Evolutionary conservation across 2,113 vertebrate species (phyloP), one percentile per base, ranked within the genome.

Genomic region (Phycodurus eques): DNA sequence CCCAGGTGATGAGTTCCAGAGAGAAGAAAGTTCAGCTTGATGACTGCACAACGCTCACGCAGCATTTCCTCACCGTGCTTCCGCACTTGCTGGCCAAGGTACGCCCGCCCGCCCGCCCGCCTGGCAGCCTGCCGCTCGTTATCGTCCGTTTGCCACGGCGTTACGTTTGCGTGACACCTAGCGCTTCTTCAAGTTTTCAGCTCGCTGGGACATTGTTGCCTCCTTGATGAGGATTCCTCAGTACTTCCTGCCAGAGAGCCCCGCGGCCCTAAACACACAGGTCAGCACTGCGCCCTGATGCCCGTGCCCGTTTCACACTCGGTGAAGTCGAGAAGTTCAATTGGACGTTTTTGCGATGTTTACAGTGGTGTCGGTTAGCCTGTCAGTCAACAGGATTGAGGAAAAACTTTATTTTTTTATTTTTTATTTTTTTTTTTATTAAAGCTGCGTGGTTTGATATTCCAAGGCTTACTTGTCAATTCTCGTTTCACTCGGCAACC

Each of bases 51-150:
- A 94, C 88, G 87, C 92, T 98, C 79, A 97, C 95, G n/a, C 89
- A 94, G 70, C 93, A 95, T 85, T 94, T 96, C 80, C 83, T 93
- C 71, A 35, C 56, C 61, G 88, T 90, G 80, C 93, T 98, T 85
- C 95, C 95, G 79, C 83, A 88, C 75, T 91, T 98, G 73, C 92
- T 97, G 83, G 91, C 90, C 68, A 96, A 97, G 94, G 96, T 97
- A 46, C 5, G 15, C 6, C 19, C n/a, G 31, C 49, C 33, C 33
- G 22, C 4, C 43, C 5, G 0, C 44, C 63, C 22, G 11, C 33
- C 0, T 39, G 27, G 27, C 27, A 27, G 27, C 27, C 27, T 27
- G 27, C 27, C 27, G 27, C 27, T 27, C 27, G 19, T 61, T 51
- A 22, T 2, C 2, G 15, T 3, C n/a, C 22, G 10, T 35, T n/a